These are phyloP conservation scores for Acrocephalus scirpaceus DNA, from an alignment of 2,797 vertebrate genomes.

Conservation along the genomic window DNA sequence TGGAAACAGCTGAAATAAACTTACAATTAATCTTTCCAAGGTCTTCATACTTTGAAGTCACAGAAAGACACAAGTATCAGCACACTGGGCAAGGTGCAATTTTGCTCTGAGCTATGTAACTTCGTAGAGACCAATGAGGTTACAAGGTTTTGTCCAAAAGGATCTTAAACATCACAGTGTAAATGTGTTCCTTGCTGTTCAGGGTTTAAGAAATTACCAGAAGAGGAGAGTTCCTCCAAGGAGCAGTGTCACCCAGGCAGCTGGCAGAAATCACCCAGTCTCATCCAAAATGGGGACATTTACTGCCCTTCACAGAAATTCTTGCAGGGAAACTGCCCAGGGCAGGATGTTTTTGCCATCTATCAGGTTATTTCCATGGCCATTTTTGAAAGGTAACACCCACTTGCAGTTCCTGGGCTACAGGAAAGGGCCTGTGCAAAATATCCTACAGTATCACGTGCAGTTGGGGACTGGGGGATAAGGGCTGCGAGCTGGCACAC, in stretches of 20 bases:
- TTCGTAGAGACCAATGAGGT: not conserved
- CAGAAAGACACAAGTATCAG: not conserved
- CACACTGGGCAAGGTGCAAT: not conserved
- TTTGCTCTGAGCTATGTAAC: not conserved
- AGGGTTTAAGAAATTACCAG: not conserved
- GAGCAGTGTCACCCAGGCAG: not conserved
- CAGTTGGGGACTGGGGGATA: no score
- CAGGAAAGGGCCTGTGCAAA: not conserved
- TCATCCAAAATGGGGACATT: not conserved
- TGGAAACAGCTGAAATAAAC: constrained; percentile 16
- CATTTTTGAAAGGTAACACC: not conserved
- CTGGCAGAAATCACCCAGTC: not conserved
- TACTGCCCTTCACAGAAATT: not conserved
- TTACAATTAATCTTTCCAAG: not conserved
- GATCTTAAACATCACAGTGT: not conserved
- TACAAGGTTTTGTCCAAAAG: not conserved
- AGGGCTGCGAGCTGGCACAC: not conserved
- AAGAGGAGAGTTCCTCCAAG: not conserved
- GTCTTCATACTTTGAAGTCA: not conserved
- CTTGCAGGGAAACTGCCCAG: accelerated
- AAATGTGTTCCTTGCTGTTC: not conserved
- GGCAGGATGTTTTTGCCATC: not conserved
- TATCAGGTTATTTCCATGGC: not conserved
- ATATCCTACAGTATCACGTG: accelerated
- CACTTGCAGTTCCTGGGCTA: not conserved